phyloP scores from a whole-genome alignment of 2,797 vertebrate genomes.

The Cheirogaleus major region DNA sequence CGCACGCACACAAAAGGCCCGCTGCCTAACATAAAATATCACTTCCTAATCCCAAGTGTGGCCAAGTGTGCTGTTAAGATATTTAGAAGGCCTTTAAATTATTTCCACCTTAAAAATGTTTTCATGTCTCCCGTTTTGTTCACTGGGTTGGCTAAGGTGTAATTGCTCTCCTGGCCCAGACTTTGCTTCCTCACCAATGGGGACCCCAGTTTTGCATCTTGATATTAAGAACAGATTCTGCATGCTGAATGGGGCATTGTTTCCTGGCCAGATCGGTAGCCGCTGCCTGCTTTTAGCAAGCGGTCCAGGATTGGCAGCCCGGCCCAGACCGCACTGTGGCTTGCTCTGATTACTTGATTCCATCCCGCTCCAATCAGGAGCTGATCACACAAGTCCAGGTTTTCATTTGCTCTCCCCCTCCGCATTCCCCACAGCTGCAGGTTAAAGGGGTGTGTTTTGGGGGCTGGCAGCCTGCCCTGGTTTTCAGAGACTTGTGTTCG shows the following conservation, averaged over 20 bases:
- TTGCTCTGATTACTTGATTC: conserved; percentile 47
- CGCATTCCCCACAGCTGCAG: background rate
- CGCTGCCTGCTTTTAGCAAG: conserved; percentile 69
- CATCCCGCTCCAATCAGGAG: conserved; percentile 39
- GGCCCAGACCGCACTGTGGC: background rate
- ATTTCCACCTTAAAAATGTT: conserved; percentile 78
- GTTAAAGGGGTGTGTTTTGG: conserved; percentile 46
- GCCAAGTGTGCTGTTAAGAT: conserved; percentile 76
- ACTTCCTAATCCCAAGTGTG: conserved; percentile 72
- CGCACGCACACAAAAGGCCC: background rate
- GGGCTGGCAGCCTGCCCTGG: conserved; percentile 54
- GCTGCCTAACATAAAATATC: conserved; percentile 76
- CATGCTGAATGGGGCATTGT: conserved; percentile 86
- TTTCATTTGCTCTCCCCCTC: background rate
- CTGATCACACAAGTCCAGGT: background rate
- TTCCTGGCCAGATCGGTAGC: conserved; percentile 83
- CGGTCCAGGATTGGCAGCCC: conserved; percentile 59
- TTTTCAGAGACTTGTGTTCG: background rate
- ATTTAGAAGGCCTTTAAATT: conserved; percentile 79
- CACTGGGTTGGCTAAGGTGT: conserved; percentile 66
- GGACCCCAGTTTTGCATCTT: conserved; percentile 72
- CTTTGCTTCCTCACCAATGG: conserved; percentile 57
- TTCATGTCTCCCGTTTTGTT: conserved; percentile 76
- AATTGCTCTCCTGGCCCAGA: conserved; percentile 77
- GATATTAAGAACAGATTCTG: conserved; percentile 85